Percentiles rank a stretch among this genome's conserved stretches.
Evolutionary conservation across 2,113 vertebrate species (phyloP).

Genomic region (Misgurnus anguillicaudatus): DNA sequence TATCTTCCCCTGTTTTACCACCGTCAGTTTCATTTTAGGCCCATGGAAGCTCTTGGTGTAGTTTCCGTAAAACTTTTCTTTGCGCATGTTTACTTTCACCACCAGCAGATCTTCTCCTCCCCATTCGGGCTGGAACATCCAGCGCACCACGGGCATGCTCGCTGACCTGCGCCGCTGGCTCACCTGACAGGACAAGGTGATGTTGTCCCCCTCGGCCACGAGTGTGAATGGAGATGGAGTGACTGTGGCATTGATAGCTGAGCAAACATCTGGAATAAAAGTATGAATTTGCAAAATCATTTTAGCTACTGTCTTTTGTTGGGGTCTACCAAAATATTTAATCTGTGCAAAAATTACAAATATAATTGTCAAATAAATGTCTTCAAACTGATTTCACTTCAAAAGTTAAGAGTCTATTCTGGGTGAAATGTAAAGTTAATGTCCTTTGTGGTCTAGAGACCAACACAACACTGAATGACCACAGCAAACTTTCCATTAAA

Average conservation of each 20-base stretch:
- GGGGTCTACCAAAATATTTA: no score
- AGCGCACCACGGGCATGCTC: conserved; percentile 86
- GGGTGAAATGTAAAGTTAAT: no score
- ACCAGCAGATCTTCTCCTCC: conserved; percentile 81
- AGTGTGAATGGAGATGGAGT: conserved; percentile 82
- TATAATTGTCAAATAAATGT: no score
- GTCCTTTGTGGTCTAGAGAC: no score
- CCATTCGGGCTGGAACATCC: conserved; percentile 78
- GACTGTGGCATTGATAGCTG: conserved; percentile 88
- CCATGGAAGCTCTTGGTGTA: conserved; percentile 82
- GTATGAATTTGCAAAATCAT: background rate
- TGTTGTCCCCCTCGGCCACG: conserved; percentile 84
- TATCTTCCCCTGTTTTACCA: conserved; percentile 78
- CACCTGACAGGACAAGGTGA: conserved; percentile 85
- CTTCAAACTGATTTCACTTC: no score
- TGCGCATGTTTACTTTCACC: conserved; percentile 88
- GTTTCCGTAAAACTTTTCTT: conserved; percentile 89
- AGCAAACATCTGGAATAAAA: conserved; percentile 76
- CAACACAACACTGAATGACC: no score
- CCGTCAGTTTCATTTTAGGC: conserved; percentile 81
- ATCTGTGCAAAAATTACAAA: no score
- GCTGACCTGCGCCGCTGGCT: conserved; percentile 81
- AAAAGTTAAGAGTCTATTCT: no score
- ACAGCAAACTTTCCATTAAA: no score
- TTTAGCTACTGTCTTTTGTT: background rate